phyloP scores from a whole-genome alignment of 2,888 invertebrate genomes.

The Drosophila ezoana region DNA sequence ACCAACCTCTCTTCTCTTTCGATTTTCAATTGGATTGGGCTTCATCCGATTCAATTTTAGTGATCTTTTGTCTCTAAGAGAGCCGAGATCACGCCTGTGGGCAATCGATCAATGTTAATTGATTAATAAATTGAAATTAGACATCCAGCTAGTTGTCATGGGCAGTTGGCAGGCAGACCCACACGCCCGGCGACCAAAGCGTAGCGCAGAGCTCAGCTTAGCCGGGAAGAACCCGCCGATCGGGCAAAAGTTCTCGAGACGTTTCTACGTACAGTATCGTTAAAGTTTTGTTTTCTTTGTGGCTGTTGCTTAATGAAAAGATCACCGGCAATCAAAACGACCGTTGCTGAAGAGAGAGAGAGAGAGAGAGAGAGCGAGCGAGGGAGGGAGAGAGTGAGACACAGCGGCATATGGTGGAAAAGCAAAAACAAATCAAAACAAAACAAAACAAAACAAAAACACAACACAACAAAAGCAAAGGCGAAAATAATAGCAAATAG shows the following conservation, averaged over 20 bases:
- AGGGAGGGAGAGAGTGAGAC: too few relatives aligned
- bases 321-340: slow-evolving; percentile 53
- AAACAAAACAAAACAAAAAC: slow-evolving; percentile 9
- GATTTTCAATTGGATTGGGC: too few relatives aligned
- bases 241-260: slow-evolving; percentile 26
- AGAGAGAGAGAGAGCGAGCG: background rate
- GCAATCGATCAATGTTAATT: slow-evolving; percentile 1
- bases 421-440: background rate
- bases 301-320: slow-evolving; percentile 48
- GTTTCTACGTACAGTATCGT: slow-evolving; percentile 13
- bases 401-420: background rate
- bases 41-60: background rate
- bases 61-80: background rate
- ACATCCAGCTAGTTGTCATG: background rate
- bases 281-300: slow-evolving; percentile 10
- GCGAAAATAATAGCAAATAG: slow-evolving; percentile 35
- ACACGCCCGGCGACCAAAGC: slow-evolving; percentile 10
- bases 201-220: slow-evolving; percentile 40
- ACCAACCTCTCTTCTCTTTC: too few relatives aligned
- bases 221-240: slow-evolving; percentile 47
- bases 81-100: background rate
- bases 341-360: slow-evolving; percentile 1
- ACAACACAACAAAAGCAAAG: slow-evolving; percentile 10
- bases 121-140: background rate
- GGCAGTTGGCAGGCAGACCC: background rate